Evolutionary conservation across 2,113 vertebrate genomes (phyloP), one percentile per base, ranked within the genome.

Genomic region (Salvelinus namaycush): DNA sequence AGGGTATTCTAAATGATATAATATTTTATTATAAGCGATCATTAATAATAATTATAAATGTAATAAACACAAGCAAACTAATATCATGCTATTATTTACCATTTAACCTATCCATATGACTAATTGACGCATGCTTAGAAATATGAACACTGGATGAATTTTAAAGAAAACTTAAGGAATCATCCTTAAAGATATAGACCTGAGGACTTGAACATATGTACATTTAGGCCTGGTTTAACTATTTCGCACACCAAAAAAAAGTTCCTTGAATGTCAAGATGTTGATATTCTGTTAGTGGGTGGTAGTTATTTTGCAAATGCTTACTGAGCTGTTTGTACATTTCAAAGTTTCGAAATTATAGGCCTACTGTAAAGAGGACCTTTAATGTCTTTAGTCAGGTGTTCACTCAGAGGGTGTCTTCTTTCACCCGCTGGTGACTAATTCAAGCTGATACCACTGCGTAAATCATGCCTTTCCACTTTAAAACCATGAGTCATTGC

Each of bases 401-500:
- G 90, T 73, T 88, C 68, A 44, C 75, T 27, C 70, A 76, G 51
- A 39, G 71, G 88, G 93, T 92, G 92, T 94, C 90, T 87, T 81
- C 89, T 93, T 92, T 92, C 92, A 90, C 83, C 91, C 87, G 81
- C 83, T 79, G 91, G 91, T 84, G 84, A 83, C 85, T 89, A 84
- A 92, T 90, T 93, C 81, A 83, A 85, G 76, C 86, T 87, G 87
- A 90, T 92, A 90, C 83, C 87, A 89, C 31, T 80, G 68, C 83
- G 87, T 91, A 92, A 93, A 93, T 92, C 89, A 91, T 85, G 89
- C 87, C 78, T 70, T 75, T 76, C 79, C 70, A 68, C 70, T 76
- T 69, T 75, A 76, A 79, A 76, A 65, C 29, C 34, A 22, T 31
- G 1, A 44, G 39, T 72, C 51, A 54, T 76, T 62, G 75, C 59